Conservation (phyloP, 2,888 invertebrate species). For the Ctena decussata region DNA sequence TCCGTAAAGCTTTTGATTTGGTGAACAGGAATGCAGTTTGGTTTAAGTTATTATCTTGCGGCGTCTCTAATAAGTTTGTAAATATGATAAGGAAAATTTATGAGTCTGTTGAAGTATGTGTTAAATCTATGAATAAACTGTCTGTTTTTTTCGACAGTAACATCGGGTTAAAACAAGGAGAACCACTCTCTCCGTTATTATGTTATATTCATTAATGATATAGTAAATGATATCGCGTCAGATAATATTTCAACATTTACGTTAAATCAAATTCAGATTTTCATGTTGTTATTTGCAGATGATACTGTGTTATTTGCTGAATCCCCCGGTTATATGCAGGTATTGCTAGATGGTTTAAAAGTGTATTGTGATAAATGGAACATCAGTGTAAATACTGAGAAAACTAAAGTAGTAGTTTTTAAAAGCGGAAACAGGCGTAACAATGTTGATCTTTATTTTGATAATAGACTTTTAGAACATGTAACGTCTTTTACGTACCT, state of each 20-base stretch:
- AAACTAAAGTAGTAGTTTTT: not conserved
- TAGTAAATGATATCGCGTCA: not conserved
- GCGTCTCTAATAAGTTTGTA: not conserved
- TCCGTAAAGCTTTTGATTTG: too few relatives aligned
- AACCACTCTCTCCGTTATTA: not conserved
- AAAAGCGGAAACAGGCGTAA: not conserved
- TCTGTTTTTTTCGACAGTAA: not conserved
- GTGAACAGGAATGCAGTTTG: too few relatives aligned
- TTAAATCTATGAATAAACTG: not conserved
- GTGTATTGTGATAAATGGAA: not conserved
- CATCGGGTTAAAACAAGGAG: not conserved
- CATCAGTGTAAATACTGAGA: not conserved
- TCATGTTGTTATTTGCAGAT: slow-evolving; percentile 14
- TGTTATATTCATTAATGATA: not conserved
- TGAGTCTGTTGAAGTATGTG: not conserved
- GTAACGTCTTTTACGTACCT: not conserved
- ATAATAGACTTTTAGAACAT: not conserved
- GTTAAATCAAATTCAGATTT: not conserved
- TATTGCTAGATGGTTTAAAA: not conserved
- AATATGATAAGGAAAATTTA: not conserved
- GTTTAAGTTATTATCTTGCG: too few relatives aligned
- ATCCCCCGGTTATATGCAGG: not conserved
- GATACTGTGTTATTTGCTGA: not conserved
- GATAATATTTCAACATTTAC: not conserved
- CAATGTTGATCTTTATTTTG: not conserved